Conservation (phyloP, 2,888 invertebrate species). For the Noctua pronuba region DNA sequence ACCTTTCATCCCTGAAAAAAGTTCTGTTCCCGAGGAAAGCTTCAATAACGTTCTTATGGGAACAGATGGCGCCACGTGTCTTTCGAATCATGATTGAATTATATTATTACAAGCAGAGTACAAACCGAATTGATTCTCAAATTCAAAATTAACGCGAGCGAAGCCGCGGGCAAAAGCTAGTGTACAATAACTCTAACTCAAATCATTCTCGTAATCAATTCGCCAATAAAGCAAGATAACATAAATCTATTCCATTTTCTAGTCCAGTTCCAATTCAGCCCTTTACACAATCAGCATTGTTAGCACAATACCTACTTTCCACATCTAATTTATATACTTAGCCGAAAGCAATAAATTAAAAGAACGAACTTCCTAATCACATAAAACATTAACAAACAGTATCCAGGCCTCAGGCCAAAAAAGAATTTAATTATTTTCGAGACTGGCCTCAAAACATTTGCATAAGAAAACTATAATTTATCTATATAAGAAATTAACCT, state of each 20-base stretch:
- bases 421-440: conserved; percentile 88
- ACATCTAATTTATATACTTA: conserved; percentile 56
- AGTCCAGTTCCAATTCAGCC: conserved; percentile 30
- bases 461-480: conserved; percentile 89
- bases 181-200: conserved; percentile 10
- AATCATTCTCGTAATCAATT: conserved; percentile 34
- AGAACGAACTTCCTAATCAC: conserved; percentile 83
- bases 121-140: no score
- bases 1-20: no score
- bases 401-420: conserved; percentile 80
- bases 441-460: conserved; percentile 82
- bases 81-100: no score
- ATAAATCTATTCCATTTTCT: conserved; percentile 37
- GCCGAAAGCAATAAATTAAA: conserved; percentile 64
- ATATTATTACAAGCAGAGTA: no score
- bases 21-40: no score
- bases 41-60: no score
- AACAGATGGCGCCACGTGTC: no score
- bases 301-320: conserved; percentile 43
- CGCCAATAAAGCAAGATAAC: conserved; percentile 21
- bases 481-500: conserved; percentile 87
- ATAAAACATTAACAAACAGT: conserved; percentile 84
- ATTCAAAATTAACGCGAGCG: no score
- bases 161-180: no score
- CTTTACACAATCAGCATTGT: conserved; percentile 53